These are phyloP conservation scores for Erannis defoliaria DNA, from an alignment of 2,888 invertebrate genomes.

Conservation along the genomic window DNA sequence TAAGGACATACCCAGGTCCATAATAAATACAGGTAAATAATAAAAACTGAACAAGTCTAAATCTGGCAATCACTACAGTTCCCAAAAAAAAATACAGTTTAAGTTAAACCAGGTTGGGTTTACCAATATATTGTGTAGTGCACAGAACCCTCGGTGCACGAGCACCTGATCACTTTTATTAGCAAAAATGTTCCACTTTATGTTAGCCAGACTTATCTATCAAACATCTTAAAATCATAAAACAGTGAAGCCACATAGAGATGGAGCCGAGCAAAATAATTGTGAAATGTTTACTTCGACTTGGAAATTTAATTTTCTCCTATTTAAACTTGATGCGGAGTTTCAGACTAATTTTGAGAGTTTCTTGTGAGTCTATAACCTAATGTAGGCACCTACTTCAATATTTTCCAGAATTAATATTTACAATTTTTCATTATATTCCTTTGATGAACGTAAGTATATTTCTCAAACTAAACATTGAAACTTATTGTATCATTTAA, in stretches of 20 bases:
- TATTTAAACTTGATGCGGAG: conserved; percentile 16
- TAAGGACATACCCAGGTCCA: no score
- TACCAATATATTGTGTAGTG: no score
- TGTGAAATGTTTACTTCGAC: conserved; percentile 24
- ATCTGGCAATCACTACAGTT: no score
- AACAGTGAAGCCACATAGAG: conserved; percentile 13
- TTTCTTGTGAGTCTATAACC: conserved; percentile 11
- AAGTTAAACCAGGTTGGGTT: no score
- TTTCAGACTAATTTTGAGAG: conserved; percentile 19
- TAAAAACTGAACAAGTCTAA: no score
- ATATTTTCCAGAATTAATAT: neutral
- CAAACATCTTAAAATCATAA: neutral
- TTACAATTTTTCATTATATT: neutral
- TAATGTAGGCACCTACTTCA: neutral
- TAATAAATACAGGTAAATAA: no score
- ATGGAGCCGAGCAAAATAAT: conserved; percentile 18
- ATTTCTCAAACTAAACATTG: no score
- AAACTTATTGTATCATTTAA: no score
- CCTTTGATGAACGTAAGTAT: neutral
- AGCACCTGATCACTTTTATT: no score
- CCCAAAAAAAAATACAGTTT: no score
- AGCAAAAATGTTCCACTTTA: no score
- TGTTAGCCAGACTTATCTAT: conserved; percentile 10
- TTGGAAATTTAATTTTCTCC: conserved; percentile 24
- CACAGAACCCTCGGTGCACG: no score